Conservation (phyloP, 2,113 vertebrate genomes). For the Geococcyx californianus region DNA sequence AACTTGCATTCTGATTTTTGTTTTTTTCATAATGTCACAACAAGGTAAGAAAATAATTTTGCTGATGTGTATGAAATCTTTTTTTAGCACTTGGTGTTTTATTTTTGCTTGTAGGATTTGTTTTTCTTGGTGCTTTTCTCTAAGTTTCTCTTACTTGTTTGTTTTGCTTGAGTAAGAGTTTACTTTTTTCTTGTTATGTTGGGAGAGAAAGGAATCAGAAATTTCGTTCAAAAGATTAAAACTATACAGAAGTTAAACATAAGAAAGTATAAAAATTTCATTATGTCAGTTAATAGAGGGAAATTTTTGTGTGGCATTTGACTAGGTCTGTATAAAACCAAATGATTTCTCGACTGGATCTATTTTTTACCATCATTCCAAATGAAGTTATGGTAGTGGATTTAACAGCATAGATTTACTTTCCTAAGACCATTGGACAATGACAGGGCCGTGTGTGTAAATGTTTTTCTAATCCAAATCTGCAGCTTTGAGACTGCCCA, state of each 20-base stretch:
- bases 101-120: conserved; percentile 11
- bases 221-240: neutral
- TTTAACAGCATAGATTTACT: neutral
- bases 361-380: neutral
- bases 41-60: conserved; percentile 70
- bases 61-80: neutral
- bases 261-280: neutral
- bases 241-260: neutral
- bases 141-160: neutral
- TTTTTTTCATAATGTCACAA: conserved; percentile 74
- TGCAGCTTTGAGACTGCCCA: neutral
- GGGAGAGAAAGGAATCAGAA: neutral
- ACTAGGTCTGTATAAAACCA: neutral
- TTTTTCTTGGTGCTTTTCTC: neutral
- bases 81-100: conserved; percentile 38
- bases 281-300: neutral
- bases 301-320: neutral
- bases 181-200: neutral
- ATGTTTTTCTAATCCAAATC: conserved; percentile 18
- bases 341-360: conserved; percentile 6
- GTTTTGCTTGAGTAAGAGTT: neutral
- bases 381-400: neutral
- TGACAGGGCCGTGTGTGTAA: neutral
- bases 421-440: conserved; percentile 2
- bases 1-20: conserved; percentile 71